Base-by-base conservation (phyloP, 2,797 vertebrate genomes). In the Tenualosa thibaudeaui region DNA sequence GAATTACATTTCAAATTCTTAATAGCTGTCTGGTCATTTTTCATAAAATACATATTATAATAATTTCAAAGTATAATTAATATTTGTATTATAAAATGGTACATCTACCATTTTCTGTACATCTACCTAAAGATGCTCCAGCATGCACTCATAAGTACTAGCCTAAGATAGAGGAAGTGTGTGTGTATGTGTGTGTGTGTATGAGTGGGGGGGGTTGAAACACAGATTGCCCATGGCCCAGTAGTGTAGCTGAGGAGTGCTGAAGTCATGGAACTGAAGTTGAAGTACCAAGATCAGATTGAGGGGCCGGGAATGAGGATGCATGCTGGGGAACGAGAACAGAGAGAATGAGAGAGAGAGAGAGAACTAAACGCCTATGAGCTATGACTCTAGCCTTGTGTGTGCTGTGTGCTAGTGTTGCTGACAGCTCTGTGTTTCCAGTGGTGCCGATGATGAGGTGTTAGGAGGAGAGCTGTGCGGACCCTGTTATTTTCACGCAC, bases 391-490 rank as follows among this genome's bases (percentile, higher is more conserved):
- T 17, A 37, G 26, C 31, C 31, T 31, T 78, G 71, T 22, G 37
- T 37, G 68, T 31, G n/a, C n/a, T 40, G 65, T 78, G 85, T 81
- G 53, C 31, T 84, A 81, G 84, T 84, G 17, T 17, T 62, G n/a
- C 75, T 86, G 50, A 51, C 50, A 51, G 10, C 50, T 6, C 50
- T 12, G 50, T 86, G 88, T 89, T 87, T 91, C 91, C 91, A 75
- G 89, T 90, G 88, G 92, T 24, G 92, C 93, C 89, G 90, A 92
- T 93, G 93, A 94, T 93, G 92, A 93, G 92, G 93, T 91, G 91
- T 91, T 92, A 90, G 90, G 40, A 87, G 93, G 92, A 87, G 90
- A 84, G 89, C 88, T 87, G 86, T 75, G 83, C 86, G 85, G 75
- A 81, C 83, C 84, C 88, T 84, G 85, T 86, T 87, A 88, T 88